These are phyloP conservation scores for Drosophila bifasciata DNA, from an alignment of 1,140 invertebrate genomes.

Conservation along the genomic window DNA sequence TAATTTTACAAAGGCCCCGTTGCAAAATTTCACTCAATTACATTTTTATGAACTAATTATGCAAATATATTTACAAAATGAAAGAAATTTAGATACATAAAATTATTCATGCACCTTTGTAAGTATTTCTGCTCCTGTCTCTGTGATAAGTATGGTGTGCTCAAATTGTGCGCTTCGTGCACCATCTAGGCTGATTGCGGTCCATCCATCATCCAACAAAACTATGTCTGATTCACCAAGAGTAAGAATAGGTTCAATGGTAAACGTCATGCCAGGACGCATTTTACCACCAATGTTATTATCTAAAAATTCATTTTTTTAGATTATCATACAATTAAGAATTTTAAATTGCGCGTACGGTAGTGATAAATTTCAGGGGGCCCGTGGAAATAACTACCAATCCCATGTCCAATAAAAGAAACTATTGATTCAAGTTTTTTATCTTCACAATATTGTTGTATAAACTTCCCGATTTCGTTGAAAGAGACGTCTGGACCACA, in stretches of 20 bases:
- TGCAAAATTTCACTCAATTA: constrained; percentile 32
- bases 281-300: constrained; percentile 90
- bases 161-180: constrained; percentile 95
- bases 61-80: constrained; percentile 18
- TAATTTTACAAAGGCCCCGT: constrained; percentile 14
- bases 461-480: constrained; percentile 89
- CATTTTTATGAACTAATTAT: constrained; percentile 36
- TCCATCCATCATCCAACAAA: constrained; percentile 95
- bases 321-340: background rate
- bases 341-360: constrained; percentile 83
- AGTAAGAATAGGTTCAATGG: constrained; percentile 95
- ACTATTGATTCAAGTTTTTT: constrained; percentile 89
- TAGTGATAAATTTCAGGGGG: constrained; percentile 94
- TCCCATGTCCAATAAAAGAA: constrained; percentile 95
- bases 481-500: constrained; percentile 92
- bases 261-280: constrained; percentile 96
- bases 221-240: constrained; percentile 89
- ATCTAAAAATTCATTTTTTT: constrained; percentile 83
- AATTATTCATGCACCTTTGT: constrained; percentile 84
- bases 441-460: constrained; percentile 87
- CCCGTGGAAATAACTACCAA: constrained; percentile 96
- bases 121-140: constrained; percentile 89
- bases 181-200: constrained; percentile 91
- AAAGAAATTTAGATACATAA: constrained; percentile 23
- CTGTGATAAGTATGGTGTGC: constrained; percentile 94